phyloP scores from a whole-genome alignment of 2,888 invertebrate species.

The Sepiola atlantica region DNA sequence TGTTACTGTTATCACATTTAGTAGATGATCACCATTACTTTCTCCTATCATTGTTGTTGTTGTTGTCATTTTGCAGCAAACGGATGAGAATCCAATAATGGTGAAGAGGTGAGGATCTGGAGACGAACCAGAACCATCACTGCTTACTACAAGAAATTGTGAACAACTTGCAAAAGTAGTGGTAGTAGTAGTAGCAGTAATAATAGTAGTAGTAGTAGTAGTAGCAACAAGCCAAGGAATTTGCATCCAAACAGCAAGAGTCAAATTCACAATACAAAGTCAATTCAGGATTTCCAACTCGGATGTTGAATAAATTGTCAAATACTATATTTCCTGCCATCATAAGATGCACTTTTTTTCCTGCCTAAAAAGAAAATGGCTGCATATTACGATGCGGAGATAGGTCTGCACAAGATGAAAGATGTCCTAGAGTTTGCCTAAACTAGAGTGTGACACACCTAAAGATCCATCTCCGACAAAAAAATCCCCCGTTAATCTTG shows the following conservation, averaged over 20 bases:
- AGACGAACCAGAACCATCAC: neutral
- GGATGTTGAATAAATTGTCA: constrained; percentile 7
- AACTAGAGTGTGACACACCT: no score
- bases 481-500: no score
- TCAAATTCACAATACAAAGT: neutral
- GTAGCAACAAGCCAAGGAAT: neutral
- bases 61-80: neutral
- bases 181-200: neutral
- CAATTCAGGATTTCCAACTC: constrained; percentile 15
- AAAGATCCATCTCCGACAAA: no score
- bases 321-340: neutral
- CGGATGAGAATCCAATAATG: neutral
- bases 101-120: neutral
- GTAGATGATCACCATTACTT: neutral
- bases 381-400: no score
- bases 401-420: no score
- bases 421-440: no score
- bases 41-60: neutral
- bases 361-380: no score
- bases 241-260: neutral
- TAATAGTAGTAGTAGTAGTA: neutral
- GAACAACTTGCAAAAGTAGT: neutral
- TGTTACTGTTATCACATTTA: neutral
- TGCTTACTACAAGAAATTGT: neutral
- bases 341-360: no score